Evolutionary conservation across 2,797 vertebrate species (phyloP).

Genomic region (Thripadectes ignobilis): DNA sequence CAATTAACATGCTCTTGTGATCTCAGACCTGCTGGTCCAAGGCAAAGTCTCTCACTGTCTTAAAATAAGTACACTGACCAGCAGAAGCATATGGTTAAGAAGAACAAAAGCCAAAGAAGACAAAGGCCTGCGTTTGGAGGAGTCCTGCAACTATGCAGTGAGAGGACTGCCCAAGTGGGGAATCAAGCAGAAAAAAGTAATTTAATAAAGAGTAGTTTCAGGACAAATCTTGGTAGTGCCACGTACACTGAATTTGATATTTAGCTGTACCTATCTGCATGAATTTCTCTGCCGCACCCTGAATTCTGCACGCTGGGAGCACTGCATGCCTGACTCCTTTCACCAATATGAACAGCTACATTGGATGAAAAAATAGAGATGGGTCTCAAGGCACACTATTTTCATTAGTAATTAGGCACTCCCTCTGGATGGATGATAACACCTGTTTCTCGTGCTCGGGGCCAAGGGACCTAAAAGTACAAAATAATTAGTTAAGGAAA

Average conservation of each 20-base stretch:
- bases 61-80: not conserved
- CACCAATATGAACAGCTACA: not conserved
- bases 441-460: not conserved
- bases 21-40: not conserved
- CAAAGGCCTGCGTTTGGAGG: not conserved
- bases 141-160: not conserved
- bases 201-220: not conserved
- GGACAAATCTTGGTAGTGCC: not conserved
- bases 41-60: not conserved
- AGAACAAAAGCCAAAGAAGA: not conserved
- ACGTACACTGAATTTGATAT: not conserved
- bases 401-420: not conserved
- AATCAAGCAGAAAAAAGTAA: not conserved
- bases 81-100: not conserved
- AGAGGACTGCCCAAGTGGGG: not conserved
- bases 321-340: not conserved
- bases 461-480: not conserved
- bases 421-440: not conserved
- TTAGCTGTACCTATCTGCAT: not conserved
- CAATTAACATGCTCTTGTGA: not conserved
- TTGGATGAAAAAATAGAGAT: not conserved
- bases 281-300: not conserved
- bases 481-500: not conserved
- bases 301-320: fast-evolving
- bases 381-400: not conserved